Evolutionary conservation across 2,113 vertebrate genomes (phyloP).

Genomic region (Gymnarchus niloticus): DNA sequence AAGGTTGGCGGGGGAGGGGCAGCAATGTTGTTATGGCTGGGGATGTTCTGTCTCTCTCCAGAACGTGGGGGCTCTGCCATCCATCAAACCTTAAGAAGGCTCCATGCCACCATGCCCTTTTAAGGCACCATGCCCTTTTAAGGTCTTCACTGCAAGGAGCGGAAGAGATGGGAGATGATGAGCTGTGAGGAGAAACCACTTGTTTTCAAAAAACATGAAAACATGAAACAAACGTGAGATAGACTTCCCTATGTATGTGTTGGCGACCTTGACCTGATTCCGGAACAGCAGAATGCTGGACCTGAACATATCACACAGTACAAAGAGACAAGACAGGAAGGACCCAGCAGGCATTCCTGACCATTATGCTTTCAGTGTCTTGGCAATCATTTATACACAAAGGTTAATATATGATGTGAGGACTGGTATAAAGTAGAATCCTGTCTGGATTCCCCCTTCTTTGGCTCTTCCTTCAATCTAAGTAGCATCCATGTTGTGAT

Average conservation of each 20-base stretch:
- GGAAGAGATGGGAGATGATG: neutral
- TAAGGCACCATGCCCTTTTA: constrained; percentile 8
- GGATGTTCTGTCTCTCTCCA: neutral
- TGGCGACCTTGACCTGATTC: neutral
- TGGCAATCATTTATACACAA: neutral
- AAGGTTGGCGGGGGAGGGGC: neutral
- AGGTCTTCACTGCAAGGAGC: neutral
- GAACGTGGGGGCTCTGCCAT: neutral
- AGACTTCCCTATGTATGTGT: neutral
- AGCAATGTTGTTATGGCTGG: constrained; percentile 8
- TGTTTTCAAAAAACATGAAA: neutral
- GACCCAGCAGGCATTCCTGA: neutral
- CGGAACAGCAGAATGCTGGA: neutral
- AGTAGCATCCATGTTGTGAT: neutral
- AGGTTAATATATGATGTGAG: too few species aligned
- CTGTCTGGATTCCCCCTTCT: neutral
- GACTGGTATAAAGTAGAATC: too few species aligned
- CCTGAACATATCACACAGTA: neutral
- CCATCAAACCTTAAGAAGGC: neutral
- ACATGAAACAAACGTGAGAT: neutral
- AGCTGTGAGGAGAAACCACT: neutral
- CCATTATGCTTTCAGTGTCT: neutral
- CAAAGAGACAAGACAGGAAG: neutral
- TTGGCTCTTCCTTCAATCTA: neutral
- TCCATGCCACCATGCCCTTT: constrained; percentile 14